phyloP scores from a whole-genome alignment of 2,888 invertebrate species.

The Cephus runcator region DNA sequence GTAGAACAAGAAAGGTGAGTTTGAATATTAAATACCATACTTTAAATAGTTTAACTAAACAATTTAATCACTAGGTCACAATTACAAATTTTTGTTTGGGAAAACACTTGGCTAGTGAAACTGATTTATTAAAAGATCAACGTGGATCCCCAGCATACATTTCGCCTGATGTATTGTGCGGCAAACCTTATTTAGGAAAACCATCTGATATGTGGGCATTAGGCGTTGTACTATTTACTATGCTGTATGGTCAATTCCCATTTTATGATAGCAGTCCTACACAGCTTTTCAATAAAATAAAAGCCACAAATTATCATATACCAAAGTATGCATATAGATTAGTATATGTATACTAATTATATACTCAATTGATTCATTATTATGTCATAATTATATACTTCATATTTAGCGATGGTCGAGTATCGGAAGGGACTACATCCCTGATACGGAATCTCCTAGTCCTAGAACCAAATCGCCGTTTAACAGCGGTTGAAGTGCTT shows the following conservation, averaged over 20 bases:
- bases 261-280: constrained; percentile 81
- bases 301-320: constrained; percentile 78
- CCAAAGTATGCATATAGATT: constrained; percentile 71
- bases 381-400: constrained; percentile 19
- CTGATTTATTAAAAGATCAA: constrained; percentile 78
- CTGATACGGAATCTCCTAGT: constrained; percentile 76
- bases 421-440: constrained; percentile 74
- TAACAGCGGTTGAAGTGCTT: constrained; percentile 76
- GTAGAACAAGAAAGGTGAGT: constrained; percentile 69
- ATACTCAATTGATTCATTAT: constrained; percentile 6
- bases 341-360: not conserved
- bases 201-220: constrained; percentile 88
- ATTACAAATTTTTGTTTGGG: constrained; percentile 83
- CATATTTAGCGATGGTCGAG: constrained; percentile 67
- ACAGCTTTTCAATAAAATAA: constrained; percentile 80
- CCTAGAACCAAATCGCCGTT: constrained; percentile 75
- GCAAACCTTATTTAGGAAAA: constrained; percentile 81
- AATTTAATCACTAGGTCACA: constrained; percentile 66
- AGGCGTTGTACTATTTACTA: constrained; percentile 81
- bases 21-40: not conserved
- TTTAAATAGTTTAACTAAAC: not conserved
- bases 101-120: constrained; percentile 78
- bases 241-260: constrained; percentile 84
- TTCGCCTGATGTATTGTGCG: constrained; percentile 81
- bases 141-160: constrained; percentile 85